These are phyloP conservation scores for Phenacoccus solenopsis DNA, from an alignment of 1,140 invertebrate genomes.

Conservation along the genomic window DNA sequence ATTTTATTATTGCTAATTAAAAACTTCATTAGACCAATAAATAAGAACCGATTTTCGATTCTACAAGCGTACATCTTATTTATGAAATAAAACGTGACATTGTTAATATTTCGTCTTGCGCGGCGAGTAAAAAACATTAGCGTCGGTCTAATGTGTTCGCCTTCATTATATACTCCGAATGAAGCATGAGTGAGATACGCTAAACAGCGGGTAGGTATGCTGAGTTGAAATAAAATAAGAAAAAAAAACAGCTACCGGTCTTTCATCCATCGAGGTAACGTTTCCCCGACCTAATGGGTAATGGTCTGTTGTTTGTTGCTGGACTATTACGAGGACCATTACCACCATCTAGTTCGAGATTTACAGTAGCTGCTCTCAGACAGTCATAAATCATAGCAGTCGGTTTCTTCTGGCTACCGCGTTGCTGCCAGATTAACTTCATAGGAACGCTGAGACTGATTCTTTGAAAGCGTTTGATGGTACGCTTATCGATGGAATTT, in stretches of 20 bases:
- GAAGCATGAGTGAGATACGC: neutral
- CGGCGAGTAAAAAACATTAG: too few relatives aligned
- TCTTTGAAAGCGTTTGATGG: too few relatives aligned
- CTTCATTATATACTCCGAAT: neutral
- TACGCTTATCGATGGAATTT: too few relatives aligned
- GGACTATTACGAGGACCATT: conserved; percentile 5
- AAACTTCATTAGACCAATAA: too few relatives aligned
- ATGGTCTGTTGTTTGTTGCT: conserved; percentile 11
- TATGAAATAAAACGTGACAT: too few relatives aligned
- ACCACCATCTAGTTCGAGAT: neutral
- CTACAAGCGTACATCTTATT: too few relatives aligned
- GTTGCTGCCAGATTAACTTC: conserved; percentile 1
- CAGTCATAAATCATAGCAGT: conserved; percentile 17
- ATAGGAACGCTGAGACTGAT: neutral
- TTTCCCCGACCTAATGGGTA: neutral
- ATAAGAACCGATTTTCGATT: too few relatives aligned
- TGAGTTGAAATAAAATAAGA: neutral
- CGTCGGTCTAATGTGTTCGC: neutral
- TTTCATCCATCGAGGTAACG: conserved; percentile 3
- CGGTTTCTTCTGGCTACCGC: conserved; percentile 1
- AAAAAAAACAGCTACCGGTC: conserved; percentile 9
- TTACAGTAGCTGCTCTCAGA: conserved; percentile 14
- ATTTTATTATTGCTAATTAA: too few relatives aligned
- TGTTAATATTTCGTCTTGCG: too few relatives aligned
- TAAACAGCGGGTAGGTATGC: neutral